Percentiles rank a stretch among this genome's conserved stretches.
phyloP scores from a whole-genome alignment of 2,113 vertebrate species.

The Shinisaurus crocodilurus region DNA sequence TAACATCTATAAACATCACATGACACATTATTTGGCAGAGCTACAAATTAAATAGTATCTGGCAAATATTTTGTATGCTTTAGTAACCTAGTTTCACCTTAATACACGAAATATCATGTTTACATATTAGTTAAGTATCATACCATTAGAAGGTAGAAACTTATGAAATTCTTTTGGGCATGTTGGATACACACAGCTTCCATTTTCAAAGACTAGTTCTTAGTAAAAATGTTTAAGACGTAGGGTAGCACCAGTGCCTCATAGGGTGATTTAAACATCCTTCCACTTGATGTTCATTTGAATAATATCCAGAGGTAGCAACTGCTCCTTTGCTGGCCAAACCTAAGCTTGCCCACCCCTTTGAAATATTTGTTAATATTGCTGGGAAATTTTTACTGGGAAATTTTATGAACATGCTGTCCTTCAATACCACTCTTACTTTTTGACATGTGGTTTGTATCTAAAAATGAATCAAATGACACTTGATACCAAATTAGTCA shows the following conservation, averaged over 20 bases:
- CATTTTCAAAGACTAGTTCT: slow-evolving; percentile 73
- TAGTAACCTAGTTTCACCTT: slow-evolving; percentile 43
- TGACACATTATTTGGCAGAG: slow-evolving; percentile 31
- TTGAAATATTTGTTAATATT: background rate
- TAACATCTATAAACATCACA: slow-evolving; percentile 46
- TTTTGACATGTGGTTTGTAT: background rate
- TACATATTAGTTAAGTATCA: slow-evolving; percentile 42
- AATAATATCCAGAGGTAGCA: background rate
- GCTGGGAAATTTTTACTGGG: too few species aligned
- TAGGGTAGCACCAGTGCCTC: slow-evolving; percentile 35
- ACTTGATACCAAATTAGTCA: background rate
- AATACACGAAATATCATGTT: slow-evolving; percentile 50
- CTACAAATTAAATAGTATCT: slow-evolving; percentile 38
- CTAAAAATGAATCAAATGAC: background rate
- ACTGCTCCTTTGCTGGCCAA: background rate
- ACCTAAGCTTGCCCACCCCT: slow-evolving; percentile 49
- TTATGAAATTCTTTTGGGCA: background rate
- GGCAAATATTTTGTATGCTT: slow-evolving; percentile 46
- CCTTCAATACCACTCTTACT: background rate
- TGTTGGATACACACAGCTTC: slow-evolving; percentile 30
- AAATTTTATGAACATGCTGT: background rate
- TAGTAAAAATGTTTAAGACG: slow-evolving; percentile 60
- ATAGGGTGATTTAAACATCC: background rate
- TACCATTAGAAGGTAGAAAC: slow-evolving; percentile 54
- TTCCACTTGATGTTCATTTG: background rate